Conservation (phyloP, 2,113 vertebrate species). For the Callithrix jacchus region DNA sequence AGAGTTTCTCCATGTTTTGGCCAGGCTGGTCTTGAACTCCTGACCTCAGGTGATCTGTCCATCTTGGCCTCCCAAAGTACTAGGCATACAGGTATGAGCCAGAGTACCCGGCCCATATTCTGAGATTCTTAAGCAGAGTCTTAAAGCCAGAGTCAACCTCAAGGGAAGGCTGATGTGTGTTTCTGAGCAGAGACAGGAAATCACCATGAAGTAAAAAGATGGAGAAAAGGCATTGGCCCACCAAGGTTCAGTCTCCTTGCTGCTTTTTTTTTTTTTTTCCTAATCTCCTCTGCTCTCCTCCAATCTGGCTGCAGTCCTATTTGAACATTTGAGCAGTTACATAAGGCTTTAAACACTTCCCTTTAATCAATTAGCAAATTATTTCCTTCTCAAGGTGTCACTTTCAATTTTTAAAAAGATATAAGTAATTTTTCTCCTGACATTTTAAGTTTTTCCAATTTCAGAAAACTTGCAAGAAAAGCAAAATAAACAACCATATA, state of each 20-base stretch:
- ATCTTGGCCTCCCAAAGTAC: no score
- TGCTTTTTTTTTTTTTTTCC: neutral
- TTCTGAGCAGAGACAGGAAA: neutral
- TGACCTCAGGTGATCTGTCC: no score
- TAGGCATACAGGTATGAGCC: no score
- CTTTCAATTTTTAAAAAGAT: neutral
- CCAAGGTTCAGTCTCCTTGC: neutral
- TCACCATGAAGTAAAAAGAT: neutral
- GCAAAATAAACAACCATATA: neutral
- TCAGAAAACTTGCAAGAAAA: slow-evolving; percentile 1
- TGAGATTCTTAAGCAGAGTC: neutral
- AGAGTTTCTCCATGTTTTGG: no score
- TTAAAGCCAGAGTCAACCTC: neutral
- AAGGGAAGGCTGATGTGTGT: neutral
- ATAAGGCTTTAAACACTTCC: neutral
- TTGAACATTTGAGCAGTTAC: neutral
- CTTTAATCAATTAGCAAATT: neutral
- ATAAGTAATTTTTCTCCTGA: neutral
- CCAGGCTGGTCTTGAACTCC: no score
- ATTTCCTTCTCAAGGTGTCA: neutral
- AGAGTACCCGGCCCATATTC: neutral
- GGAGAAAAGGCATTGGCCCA: neutral
- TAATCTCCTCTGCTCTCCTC: neutral
- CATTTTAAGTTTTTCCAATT: slow-evolving; percentile 9
- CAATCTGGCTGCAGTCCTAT: neutral